Evolutionary conservation across 2,888 invertebrate genomes (phyloP).

Genomic region (Eustalomyia histrio): DNA sequence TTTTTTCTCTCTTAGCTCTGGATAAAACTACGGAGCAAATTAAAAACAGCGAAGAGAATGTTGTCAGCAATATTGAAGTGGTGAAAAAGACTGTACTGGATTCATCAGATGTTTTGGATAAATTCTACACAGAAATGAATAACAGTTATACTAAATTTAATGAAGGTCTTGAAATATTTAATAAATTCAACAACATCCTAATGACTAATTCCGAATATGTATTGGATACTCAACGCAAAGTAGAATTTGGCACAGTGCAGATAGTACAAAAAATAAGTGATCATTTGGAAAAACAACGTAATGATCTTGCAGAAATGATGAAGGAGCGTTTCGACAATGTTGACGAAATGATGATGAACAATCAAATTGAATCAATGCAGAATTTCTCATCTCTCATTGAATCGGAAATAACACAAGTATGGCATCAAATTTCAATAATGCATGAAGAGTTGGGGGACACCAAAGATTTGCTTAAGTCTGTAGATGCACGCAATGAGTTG

Average conservation of each 20-base stretch:
- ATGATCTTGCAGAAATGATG: conserved; percentile 84
- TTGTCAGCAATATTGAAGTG: conserved; percentile 81
- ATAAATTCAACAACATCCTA: conserved; percentile 88
- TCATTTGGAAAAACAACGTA: conserved; percentile 84
- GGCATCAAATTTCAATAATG: conserved; percentile 95
- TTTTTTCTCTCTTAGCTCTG: conserved; percentile 74
- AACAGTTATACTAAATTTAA: conserved; percentile 81
- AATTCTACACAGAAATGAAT: conserved; percentile 81
- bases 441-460: conserved; percentile 89
- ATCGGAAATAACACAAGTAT: conserved; percentile 90
- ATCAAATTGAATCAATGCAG: conserved; percentile 85
- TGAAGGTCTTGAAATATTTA: conserved; percentile 81
- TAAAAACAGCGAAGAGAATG: conserved; percentile 81
- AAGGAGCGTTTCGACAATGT: conserved; percentile 86
- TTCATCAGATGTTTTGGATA: conserved; percentile 81
- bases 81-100: conserved; percentile 82
- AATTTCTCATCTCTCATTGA: conserved; percentile 89
- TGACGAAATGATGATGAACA: conserved; percentile 85
- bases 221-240: conserved; percentile 89
- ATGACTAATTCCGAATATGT: conserved; percentile 91
- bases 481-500: conserved; percentile 86
- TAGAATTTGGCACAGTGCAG: conserved; percentile 92
- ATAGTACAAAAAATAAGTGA: conserved; percentile 88
- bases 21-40: conserved; percentile 81
- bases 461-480: conserved; percentile 86